These are phyloP conservation scores for Anguilla obscura DNA, from an alignment of 2,797 vertebrate genomes.

Conservation along the genomic window DNA sequence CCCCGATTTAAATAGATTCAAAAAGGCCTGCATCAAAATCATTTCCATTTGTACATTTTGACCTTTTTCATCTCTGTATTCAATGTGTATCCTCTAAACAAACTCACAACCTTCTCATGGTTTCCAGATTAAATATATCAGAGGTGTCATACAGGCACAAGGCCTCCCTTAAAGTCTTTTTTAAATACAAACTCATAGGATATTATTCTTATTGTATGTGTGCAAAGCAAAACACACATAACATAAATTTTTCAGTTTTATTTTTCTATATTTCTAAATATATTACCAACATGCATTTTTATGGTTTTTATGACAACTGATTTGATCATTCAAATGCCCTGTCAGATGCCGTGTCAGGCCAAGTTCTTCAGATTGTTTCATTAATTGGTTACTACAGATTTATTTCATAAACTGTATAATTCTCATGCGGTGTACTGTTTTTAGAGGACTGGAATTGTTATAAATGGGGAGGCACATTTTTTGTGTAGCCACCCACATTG, in stretches of 20 bases:
- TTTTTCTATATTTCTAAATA: background rate
- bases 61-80: conserved; percentile 15
- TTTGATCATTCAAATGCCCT: background rate
- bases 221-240: conserved; percentile 10
- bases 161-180: conserved; percentile 23
- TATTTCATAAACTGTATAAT: background rate
- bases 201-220: background rate
- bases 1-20: conserved; percentile 35
- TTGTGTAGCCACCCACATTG: background rate
- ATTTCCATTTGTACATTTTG: conserved; percentile 26
- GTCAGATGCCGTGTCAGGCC: background rate
- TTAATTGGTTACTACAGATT: background rate
- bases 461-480: background rate
- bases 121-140: conserved; percentile 24
- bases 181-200: background rate
- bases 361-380: background rate
- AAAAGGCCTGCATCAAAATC: background rate
- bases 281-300: background rate
- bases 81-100: conserved; percentile 21
- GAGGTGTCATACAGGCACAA: conserved; percentile 17
- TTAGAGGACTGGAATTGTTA: background rate
- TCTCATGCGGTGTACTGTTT: background rate
- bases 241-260: background rate
- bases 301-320: background rate
- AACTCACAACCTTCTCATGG: conserved; percentile 14